Conservation (phyloP, 2,113 vertebrate genomes). For the Falcunculus frontatus region DNA sequence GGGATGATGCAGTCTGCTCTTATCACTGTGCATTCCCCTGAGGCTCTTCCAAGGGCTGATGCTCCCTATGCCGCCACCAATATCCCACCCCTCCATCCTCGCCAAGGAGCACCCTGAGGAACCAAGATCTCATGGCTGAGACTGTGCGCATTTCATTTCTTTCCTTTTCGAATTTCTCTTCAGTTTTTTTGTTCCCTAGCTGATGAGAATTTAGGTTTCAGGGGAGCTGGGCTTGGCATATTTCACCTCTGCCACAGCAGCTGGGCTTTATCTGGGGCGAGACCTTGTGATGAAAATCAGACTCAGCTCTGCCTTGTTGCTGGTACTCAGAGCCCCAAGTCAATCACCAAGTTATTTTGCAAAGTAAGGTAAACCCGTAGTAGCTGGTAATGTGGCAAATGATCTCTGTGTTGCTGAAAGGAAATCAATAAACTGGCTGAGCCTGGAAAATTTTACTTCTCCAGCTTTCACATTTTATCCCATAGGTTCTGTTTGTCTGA, state of each 20-base stretch:
- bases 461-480: background rate
- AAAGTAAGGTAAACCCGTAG: background rate
- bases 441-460: background rate
- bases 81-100: background rate
- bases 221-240: background rate
- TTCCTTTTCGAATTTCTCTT: background rate
- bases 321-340: background rate
- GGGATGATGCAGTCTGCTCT: background rate
- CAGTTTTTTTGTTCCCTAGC: background rate
- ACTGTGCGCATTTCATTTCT: fast-evolving
- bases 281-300: background rate
- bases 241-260: background rate
- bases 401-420: background rate
- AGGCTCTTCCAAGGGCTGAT: background rate
- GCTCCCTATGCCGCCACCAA: background rate
- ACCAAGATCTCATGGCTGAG: background rate
- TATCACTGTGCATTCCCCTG: background rate
- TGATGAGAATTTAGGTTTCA: background rate
- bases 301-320: background rate
- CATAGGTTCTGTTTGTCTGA: background rate
- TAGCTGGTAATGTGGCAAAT: background rate
- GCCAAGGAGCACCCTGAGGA: background rate
- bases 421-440: background rate
- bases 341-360: background rate
- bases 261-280: background rate